Percentiles rank a stretch among this genome's conserved stretches.
phyloP scores from a whole-genome alignment of 2,113 vertebrate species.

The Casuarius casuarius region DNA sequence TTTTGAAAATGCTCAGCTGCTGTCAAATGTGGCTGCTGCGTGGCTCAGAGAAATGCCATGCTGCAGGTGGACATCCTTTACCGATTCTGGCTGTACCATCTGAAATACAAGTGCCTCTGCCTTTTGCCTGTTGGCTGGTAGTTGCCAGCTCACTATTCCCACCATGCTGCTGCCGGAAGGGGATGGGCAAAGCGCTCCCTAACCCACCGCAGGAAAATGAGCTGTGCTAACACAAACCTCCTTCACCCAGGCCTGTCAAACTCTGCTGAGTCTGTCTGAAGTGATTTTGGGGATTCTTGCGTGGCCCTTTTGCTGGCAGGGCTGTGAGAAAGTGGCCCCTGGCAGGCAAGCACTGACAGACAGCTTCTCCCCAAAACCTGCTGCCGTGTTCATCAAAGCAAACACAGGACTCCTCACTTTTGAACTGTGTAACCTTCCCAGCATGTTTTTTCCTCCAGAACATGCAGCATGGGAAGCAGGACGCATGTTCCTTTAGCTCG shows the following conservation, averaged over 20 bases:
- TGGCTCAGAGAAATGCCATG: fast-evolving
- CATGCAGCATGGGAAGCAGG: neutral
- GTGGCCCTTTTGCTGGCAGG: neutral
- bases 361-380: fast-evolving
- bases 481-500: fast-evolving
- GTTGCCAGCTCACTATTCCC: neutral
- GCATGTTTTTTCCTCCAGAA: neutral
- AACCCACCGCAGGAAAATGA: neutral
- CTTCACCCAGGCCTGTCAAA: neutral
- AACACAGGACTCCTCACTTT: neutral
- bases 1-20: neutral
- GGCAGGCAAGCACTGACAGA: neutral
- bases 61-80: neutral
- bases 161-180: fast-evolving
- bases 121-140: neutral
- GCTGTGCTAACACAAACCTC: neutral
- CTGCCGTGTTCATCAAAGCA: fast-evolving
- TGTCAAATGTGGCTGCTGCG: neutral
- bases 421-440: neutral
- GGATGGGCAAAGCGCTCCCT: neutral
- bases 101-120: fast-evolving
- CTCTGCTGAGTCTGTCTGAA: fast-evolving
- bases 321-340: fast-evolving
- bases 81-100: neutral
- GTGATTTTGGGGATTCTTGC: fast-evolving